Evolutionary conservation across 2,888 invertebrate species (phyloP).

Genomic region (Cremastobaeus sp.): DNA sequence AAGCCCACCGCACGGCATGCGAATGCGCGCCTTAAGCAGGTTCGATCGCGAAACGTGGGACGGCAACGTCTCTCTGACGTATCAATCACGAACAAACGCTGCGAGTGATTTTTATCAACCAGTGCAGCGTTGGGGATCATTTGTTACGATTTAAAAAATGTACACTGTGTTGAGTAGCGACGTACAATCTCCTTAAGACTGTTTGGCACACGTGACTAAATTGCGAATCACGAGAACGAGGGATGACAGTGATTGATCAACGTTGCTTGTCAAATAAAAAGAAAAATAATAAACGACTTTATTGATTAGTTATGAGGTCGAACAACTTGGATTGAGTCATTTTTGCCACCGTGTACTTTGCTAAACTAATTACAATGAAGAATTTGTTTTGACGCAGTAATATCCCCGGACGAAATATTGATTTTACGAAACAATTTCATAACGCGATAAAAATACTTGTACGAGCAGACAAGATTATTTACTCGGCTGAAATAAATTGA

Average conservation of each 20-base stretch:
- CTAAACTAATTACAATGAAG: constrained; percentile 5
- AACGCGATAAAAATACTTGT: too few species aligned
- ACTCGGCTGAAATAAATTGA: too few species aligned
- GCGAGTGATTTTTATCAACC: constrained; percentile 36
- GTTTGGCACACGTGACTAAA: constrained; percentile 56
- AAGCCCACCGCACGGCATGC: too few species aligned
- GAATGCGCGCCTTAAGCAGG: too few species aligned
- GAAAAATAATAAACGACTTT: constrained; percentile 35
- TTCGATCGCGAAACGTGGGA: too few species aligned
- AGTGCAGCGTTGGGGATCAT: constrained; percentile 21
- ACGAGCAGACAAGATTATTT: too few species aligned
- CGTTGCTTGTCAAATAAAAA: constrained; percentile 31
- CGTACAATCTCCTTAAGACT: constrained; percentile 53
- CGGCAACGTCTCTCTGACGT: not conserved
- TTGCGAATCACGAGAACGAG: constrained; percentile 42
- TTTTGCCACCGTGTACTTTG: not conserved
- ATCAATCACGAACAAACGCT: constrained; percentile 31
- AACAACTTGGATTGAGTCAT: constrained; percentile 18
- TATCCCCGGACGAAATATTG: not conserved
- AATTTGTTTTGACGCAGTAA: not conserved
- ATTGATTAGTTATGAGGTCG: constrained; percentile 39
- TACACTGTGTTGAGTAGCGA: constrained; percentile 34
- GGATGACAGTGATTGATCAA: constrained; percentile 55
- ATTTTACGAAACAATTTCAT: too few species aligned
- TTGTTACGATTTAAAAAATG: constrained; percentile 44